phyloP scores from a whole-genome alignment of 2,888 invertebrate species.

The Tineola bisselliella region DNA sequence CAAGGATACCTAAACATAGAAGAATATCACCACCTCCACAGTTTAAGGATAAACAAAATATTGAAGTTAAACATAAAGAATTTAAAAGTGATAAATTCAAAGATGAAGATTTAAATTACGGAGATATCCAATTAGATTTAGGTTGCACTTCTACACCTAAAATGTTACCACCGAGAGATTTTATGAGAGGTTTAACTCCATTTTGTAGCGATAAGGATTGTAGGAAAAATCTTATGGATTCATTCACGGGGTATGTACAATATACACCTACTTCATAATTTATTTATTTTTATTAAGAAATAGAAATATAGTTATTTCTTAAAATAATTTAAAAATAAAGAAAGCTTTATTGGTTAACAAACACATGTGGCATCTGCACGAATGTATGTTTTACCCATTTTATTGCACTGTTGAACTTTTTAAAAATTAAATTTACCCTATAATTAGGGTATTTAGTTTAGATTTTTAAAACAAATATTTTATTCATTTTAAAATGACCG shows the following conservation, averaged over 20 bases:
- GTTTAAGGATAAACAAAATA: constrained; percentile 54
- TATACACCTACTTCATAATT: too few species aligned
- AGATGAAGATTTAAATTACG: constrained; percentile 42
- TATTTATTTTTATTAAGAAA: too few species aligned
- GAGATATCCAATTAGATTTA: constrained; percentile 50
- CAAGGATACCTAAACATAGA: constrained; percentile 29
- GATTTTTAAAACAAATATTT: background rate
- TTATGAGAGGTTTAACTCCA: constrained; percentile 32
- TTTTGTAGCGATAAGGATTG: constrained; percentile 38
- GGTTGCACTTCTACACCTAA: constrained; percentile 62
- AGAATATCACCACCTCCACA: constrained; percentile 55
- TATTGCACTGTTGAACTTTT: too few species aligned
- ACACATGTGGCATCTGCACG: too few species aligned
- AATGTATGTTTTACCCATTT: too few species aligned
- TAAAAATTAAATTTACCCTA: too few species aligned
- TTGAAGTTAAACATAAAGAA: constrained; percentile 45
- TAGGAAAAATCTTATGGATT: constrained; percentile 45
- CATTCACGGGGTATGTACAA: constrained; percentile 59
- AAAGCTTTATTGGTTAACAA: too few species aligned
- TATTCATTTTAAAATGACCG: background rate
- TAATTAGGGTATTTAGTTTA: too few species aligned
- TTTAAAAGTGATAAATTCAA: constrained; percentile 60
- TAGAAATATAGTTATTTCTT: too few species aligned
- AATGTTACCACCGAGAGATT: constrained; percentile 55
- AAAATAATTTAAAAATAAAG: too few species aligned